Base-by-base conservation (phyloP, 92 coral and sea anemone genomes). In the Palythoa grandiflora region DNA sequence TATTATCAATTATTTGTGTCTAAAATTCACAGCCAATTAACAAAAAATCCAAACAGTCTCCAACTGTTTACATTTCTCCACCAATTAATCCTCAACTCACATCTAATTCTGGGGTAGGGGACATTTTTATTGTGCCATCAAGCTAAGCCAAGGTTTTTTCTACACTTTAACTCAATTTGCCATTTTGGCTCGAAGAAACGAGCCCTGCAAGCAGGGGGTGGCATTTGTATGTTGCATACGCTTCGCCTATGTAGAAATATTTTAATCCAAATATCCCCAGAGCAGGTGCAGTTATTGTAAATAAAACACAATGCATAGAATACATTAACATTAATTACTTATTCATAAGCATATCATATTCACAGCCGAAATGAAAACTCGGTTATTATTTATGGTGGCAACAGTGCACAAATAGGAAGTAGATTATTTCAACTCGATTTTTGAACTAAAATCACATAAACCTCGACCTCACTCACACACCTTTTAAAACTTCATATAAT, bases 11-110 rank as follows among this genome's bases (percentile, higher is more conserved):
- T 88, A 93, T 79, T 77, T 61, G 87, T 84, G 88, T 89, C 90
- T 55, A 86, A 78, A 68, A 40, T 79, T 86, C 85, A 80, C 90
- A 93, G 92, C 98, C 96, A 94, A 94, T 94, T 93, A 94, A 91
- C 89, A 84, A 75, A 88, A 91, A 89, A 94, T 91, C 98, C 87
- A 88, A 94, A 89, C 89, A 83, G 74, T 54, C 83, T 66, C 71
- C 89, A 55, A 80, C 79, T 92, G 92, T 94, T 92, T 87, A 89
- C 90, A 92, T 68, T 59, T 78, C 28, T 83, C 55, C 53, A 57
- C 95, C 98, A 94, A 94, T 94, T 84, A 91, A 94, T 89, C 66
- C 16, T 59, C 11, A 66, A 84, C 39, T 81, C 63, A 20, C 9
- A 47, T 81, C 66, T 66, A 65, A 44, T 47, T 81, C 61, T 68